Conservation (phyloP, 2,113 vertebrate species). For the Plectropomus leopardus region DNA sequence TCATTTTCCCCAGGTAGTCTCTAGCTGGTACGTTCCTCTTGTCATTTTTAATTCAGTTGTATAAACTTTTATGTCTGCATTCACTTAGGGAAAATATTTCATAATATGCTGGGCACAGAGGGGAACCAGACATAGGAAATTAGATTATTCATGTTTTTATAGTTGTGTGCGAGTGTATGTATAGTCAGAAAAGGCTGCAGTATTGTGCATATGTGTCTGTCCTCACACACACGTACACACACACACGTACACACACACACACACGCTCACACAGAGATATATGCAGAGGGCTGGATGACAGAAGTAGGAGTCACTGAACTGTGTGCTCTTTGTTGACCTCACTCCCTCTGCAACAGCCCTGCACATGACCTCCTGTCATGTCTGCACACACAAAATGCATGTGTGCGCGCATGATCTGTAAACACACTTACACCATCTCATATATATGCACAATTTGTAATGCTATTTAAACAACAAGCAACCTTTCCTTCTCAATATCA, state of each 20-base stretch:
- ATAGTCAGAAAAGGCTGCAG: conserved; percentile 1
- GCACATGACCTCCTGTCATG: conserved; percentile 26
- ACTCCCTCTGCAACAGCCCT: conserved; percentile 21
- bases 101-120: conserved; percentile 12
- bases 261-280: not conserved
- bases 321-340: conserved; percentile 18
- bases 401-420: not conserved
- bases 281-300: conserved; percentile 25
- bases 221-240: not conserved
- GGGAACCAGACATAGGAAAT: conserved; percentile 29
- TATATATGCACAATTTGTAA: not conserved
- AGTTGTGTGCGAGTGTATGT: not conserved
- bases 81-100: conserved; percentile 43
- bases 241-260: conserved; percentile 3
- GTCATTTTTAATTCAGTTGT: conserved; percentile 38
- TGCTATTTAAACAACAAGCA: not conserved
- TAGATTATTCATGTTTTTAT: conserved; percentile 31
- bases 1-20: conserved; percentile 26
- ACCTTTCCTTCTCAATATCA: not conserved
- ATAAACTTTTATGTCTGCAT: conserved; percentile 42
- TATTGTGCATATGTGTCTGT: not conserved
- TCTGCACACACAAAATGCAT: not conserved
- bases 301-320: conserved; percentile 26
- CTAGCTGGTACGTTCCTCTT: conserved; percentile 20
- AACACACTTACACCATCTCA: not conserved